Evolutionary conservation across 2,113 vertebrate genomes (phyloP).

Genomic region (Brienomyrus longianalis): DNA sequence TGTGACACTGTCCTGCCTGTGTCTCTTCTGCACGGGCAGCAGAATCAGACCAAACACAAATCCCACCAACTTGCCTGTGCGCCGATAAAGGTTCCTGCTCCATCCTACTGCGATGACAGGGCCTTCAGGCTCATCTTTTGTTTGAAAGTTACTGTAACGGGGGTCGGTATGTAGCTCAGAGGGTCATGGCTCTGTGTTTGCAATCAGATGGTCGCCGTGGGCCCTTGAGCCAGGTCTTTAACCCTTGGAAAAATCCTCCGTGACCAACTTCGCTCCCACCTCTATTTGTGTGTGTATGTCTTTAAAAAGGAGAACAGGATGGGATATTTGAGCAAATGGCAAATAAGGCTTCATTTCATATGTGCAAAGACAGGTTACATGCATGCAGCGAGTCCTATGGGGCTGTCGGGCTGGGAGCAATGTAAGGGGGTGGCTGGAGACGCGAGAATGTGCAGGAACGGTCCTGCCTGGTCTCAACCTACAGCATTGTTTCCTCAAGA

Average conservation of each 20-base stretch:
- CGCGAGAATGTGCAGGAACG: background rate
- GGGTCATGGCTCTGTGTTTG: background rate
- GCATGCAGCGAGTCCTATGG: background rate
- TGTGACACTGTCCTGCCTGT: background rate
- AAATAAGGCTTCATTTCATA: background rate
- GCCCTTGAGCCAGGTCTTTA: background rate
- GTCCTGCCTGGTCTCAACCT: background rate
- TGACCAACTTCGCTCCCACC: background rate
- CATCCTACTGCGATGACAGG: background rate
- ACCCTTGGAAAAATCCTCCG: background rate
- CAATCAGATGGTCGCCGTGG: background rate
- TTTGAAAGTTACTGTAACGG: background rate
- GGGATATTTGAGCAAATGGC: background rate
- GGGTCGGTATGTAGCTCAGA: background rate
- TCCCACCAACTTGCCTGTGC: background rate
- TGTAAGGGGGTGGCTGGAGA: background rate
- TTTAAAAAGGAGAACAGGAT: background rate
- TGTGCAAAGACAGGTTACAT: background rate
- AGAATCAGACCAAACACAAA: background rate
- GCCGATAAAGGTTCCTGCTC: background rate
- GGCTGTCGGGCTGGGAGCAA: background rate
- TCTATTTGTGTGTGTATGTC: background rate
- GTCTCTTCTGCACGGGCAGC: background rate
- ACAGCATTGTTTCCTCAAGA: background rate
- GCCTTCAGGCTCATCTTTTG: background rate